These are phyloP conservation scores for Casuarius casuarius DNA, from an alignment of 2,113 vertebrate genomes.

Conservation along the genomic window DNA sequence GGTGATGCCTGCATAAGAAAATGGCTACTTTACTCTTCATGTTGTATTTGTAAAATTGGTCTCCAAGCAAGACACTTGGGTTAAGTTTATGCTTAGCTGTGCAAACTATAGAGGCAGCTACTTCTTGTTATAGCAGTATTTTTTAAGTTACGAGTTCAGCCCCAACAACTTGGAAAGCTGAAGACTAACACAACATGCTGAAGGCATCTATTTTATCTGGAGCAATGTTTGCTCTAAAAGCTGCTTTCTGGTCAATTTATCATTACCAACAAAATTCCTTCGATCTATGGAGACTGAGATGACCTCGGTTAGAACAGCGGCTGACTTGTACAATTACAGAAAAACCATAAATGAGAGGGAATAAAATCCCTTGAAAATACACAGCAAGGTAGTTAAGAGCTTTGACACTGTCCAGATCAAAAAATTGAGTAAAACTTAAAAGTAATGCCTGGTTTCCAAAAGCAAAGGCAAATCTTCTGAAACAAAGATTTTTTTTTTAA, in stretches of 20 bases:
- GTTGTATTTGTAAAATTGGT: not conserved
- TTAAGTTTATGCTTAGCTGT: not conserved
- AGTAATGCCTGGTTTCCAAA: not conserved
- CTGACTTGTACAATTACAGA: not conserved
- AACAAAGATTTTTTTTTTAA: not conserved
- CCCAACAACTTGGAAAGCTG: not conserved
- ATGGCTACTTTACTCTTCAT: not conserved
- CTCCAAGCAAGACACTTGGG: not conserved
- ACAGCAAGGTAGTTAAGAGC: not conserved
- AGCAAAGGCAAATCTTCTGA: not conserved
- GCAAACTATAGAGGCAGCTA: not conserved
- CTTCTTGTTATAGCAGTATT: not conserved
- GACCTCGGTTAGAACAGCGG: not conserved
- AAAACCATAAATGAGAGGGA: not conserved
- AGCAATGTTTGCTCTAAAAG: not conserved
- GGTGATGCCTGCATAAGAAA: not conserved
- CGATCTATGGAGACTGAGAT: not conserved
- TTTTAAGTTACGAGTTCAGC: not conserved
- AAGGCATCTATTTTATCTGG: not conserved
- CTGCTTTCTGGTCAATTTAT: not conserved
- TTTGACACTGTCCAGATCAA: not conserved
- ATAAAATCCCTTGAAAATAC: not conserved
- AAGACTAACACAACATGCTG: not conserved
- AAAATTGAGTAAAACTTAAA: not conserved
- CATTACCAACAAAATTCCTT: not conserved